Base-by-base conservation (phyloP, 2,113 vertebrate genomes). In the Circaetus cinerascens region DNA sequence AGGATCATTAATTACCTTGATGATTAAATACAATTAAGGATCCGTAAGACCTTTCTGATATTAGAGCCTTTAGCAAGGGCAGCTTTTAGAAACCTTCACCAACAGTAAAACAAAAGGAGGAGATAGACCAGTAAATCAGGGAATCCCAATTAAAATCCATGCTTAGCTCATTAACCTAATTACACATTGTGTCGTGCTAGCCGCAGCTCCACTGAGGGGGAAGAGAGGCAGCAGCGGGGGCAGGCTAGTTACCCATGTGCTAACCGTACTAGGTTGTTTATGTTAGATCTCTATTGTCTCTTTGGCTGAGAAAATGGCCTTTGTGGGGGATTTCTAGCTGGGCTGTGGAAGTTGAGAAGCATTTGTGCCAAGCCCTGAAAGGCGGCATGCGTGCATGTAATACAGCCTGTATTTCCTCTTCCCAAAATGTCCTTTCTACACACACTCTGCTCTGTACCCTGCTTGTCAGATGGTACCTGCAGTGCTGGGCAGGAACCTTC, bases 21-120 rank as follows among this genome's bases (percentile, higher is more conserved):
- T 85, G 91, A 96, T 97, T 96, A 97, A 97, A 97, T 96, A 97
- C 97, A 93, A 97, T 97, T 97, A 96, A 96, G 96, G 84, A 94
- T 95, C 93, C n/a, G 0, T 93, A 95, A 97, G 95, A 93, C 96
- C 96, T 97, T 94, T 90, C 91, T 94, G 94, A 82, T 97, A 96
- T 85, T 94, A 55, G 84, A 93, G 89, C 96, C 93, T 86, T 90
- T 21, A 91, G 87, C 50, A 73, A 85, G 89, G 93, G 67, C 89
- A 95, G 91, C 95, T 95, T 96, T 95, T 93, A 90, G 93, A 56
- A 89, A 69, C 86, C 93, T 90, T 95, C 86, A 75, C 77, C 74
- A 51, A 57, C 77, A 91, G 45, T 91, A 93, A 95, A 96, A 97
- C 91, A 96, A 96, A 97, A 96, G 69, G 83, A 96, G 81, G 87